These are phyloP conservation scores for Minunthozetes semirufus DNA, from an alignment of 2,888 invertebrate genomes.

Conservation along the genomic window DNA sequence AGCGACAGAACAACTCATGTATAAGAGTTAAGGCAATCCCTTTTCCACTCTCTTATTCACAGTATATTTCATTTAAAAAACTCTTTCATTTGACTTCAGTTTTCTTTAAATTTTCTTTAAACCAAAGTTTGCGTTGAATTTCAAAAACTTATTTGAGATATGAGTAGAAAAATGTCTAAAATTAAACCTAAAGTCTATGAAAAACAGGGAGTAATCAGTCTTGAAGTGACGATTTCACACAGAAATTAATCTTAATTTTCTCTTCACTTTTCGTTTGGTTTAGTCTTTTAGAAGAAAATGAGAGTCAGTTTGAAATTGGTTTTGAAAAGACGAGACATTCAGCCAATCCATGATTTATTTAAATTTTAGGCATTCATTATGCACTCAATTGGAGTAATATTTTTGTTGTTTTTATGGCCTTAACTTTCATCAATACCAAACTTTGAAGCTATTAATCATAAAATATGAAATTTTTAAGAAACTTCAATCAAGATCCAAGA, in stretches of 20 bases:
- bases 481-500: too few relatives aligned
- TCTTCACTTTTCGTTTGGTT: too few relatives aligned
- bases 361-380: not conserved
- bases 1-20: constrained; percentile 17
- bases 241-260: too few relatives aligned
- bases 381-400: not conserved
- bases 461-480: too few relatives aligned
- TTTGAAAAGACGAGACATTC: too few relatives aligned
- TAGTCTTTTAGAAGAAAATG: too few relatives aligned
- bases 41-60: not conserved
- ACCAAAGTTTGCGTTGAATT: not conserved
- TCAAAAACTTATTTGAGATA: not conserved
- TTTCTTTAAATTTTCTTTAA: not conserved
- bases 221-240: too few relatives aligned
- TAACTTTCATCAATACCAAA: not conserved
- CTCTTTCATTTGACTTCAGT: too few relatives aligned
- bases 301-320: too few relatives aligned
- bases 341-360: not conserved
- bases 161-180: not conserved
- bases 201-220: not conserved
- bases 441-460: too few relatives aligned
- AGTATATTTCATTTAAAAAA: not conserved
- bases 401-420: not conserved
- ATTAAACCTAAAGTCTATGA: not conserved
- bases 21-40: not conserved